phyloP scores from a whole-genome alignment of 2,888 invertebrate genomes.

The Idaea aversata region DNA sequence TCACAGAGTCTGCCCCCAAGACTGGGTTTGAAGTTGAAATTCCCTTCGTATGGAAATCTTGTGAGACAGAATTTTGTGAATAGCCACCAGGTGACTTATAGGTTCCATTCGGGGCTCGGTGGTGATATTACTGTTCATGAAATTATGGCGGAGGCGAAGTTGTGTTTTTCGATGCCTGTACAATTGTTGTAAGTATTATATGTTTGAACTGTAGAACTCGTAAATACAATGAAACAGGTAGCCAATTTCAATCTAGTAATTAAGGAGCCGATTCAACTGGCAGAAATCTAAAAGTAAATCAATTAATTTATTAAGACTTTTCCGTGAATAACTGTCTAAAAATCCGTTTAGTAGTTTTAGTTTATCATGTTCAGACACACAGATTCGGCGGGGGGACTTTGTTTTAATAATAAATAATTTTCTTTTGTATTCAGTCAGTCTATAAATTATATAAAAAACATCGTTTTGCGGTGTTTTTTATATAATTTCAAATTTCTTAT shows the following conservation, averaged over 20 bases:
- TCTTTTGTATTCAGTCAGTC: no score
- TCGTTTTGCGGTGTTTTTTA: no score
- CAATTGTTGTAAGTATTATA: constrained; percentile 88
- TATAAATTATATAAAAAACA: no score
- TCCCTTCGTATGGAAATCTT: constrained; percentile 88
- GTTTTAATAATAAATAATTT: neutral
- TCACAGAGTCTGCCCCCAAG: constrained; percentile 92
- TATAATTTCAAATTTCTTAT: no score
- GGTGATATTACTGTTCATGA: constrained; percentile 97
- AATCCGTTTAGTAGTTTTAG: no score
- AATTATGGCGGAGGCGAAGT: constrained; percentile 93
- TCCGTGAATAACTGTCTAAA: no score
- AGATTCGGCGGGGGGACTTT: no score
- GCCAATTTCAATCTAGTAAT: neutral
- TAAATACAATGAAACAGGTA: neutral
- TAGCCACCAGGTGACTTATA: constrained; percentile 86
- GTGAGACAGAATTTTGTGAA: constrained; percentile 87
- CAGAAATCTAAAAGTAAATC: no score
- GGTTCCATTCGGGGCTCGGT: constrained; percentile 94
- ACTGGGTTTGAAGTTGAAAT: constrained; percentile 88
- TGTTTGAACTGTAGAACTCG: neutral
- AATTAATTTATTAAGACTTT: no score
- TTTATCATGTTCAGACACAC: no score
- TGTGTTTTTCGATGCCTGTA: constrained; percentile 92
- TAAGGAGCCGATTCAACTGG: neutral